Percentiles rank a stretch among this genome's conserved stretches.
Evolutionary conservation across 2,888 invertebrate species (phyloP).

Genomic region (Sclerodermus sp.): DNA sequence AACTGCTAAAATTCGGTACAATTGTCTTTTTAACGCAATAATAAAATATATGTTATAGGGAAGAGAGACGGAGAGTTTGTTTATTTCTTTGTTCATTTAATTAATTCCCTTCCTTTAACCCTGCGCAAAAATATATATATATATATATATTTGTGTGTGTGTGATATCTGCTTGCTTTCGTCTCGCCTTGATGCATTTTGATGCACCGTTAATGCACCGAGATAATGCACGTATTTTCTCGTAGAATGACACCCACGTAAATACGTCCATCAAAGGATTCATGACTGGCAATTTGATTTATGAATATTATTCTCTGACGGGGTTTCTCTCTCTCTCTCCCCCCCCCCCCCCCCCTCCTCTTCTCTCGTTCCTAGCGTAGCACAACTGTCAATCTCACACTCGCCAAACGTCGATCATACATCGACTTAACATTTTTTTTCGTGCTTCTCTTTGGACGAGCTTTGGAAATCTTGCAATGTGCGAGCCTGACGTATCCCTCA

Average conservation of each 20-base stretch:
- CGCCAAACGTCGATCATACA: constrained; percentile 20
- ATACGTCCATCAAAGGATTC: constrained; percentile 23
- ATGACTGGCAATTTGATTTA: constrained; percentile 27
- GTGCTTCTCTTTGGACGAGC: background rate
- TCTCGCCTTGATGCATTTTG: constrained; percentile 14
- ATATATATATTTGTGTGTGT: too few relatives aligned
- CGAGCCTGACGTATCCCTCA: too few relatives aligned
- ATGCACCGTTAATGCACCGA: constrained; percentile 15
- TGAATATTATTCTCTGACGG: constrained; percentile 31
- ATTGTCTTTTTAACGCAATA: too few relatives aligned
- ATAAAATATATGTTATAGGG: too few relatives aligned
- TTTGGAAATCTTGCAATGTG: too few relatives aligned
- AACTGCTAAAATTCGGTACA: too few relatives aligned
- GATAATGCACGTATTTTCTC: constrained; percentile 12
- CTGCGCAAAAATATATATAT: too few relatives aligned
- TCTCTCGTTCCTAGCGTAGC: background rate
- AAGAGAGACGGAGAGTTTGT: too few relatives aligned
- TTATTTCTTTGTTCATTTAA: too few relatives aligned
- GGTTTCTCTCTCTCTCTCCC: too few relatives aligned
- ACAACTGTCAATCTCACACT: constrained; percentile 16
- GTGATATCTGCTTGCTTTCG: too few relatives aligned
- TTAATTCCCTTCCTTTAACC: too few relatives aligned
- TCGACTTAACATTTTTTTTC: background rate
- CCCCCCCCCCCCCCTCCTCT: constrained; percentile 6
- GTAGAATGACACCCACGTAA: constrained; percentile 14